Conservation (phyloP, 1,140 invertebrate species). For the Drosophila tropicalis region DNA sequence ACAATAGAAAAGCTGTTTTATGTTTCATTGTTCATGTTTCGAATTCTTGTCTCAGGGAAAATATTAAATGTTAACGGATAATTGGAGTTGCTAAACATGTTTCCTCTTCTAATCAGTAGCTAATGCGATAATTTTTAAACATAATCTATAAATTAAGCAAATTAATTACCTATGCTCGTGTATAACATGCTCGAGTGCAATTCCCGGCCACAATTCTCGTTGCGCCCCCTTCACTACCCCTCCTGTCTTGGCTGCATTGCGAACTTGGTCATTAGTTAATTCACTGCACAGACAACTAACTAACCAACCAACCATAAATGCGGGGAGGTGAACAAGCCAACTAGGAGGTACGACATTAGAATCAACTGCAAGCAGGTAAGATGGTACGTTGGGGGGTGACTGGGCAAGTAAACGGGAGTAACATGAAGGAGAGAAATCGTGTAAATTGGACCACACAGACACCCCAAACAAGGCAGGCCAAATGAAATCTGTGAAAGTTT, state of each 20-base stretch:
- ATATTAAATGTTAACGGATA: not conserved
- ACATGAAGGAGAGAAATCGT: conserved; percentile 66
- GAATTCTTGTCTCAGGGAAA: no score
- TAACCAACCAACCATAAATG: conserved; percentile 74
- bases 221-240: not conserved
- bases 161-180: conserved; percentile 57
- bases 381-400: not conserved
- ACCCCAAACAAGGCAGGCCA: conserved; percentile 50
- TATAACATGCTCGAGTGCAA: conserved; percentile 45
- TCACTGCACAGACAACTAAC: conserved; percentile 65
- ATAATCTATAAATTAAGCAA: conserved; percentile 53
- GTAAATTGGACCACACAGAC: conserved; percentile 79
- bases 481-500: conserved; percentile 61
- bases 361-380: conserved; percentile 32
- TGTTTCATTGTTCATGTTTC: no score
- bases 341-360: conserved; percentile 44
- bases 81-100: not conserved
- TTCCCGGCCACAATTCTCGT: conserved; percentile 30
- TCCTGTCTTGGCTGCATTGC: conserved; percentile 5
- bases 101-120: conserved; percentile 9
- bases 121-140: conserved; percentile 54
- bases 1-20: no score
- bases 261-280: conserved; percentile 76
- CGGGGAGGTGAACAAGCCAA: conserved; percentile 8
- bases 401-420: conserved; percentile 24